These are phyloP conservation scores for Eidolon helvum DNA, from an alignment of 2,113 vertebrate genomes.

Conservation along the genomic window DNA sequence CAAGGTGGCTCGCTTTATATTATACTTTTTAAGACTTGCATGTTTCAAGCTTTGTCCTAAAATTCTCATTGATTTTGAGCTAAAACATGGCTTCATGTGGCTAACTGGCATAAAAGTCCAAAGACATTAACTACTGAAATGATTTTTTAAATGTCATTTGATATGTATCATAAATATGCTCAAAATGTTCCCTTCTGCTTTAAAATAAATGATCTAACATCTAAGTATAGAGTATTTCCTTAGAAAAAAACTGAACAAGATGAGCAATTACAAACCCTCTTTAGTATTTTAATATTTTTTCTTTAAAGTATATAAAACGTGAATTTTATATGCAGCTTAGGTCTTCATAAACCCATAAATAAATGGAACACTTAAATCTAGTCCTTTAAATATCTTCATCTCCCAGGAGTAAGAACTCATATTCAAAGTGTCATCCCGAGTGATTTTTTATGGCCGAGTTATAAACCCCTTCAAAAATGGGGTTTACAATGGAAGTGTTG, in stretches of 20 bases:
- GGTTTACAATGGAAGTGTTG: constrained; percentile 85
- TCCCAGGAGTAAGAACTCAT: constrained; percentile 67
- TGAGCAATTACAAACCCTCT: not conserved
- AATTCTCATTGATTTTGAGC: not conserved
- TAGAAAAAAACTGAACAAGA: not conserved
- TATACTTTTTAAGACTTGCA: not conserved
- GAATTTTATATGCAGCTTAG: not conserved
- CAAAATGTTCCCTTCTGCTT: not conserved
- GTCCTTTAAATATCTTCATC: constrained; percentile 66
- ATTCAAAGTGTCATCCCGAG: constrained; percentile 82
- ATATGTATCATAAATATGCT: not conserved
- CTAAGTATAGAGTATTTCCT: not conserved
- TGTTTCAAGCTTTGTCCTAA: not conserved
- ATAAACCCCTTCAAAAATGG: constrained; percentile 82
- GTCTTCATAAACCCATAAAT: constrained; percentile 9
- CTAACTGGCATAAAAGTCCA: not conserved
- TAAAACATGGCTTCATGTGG: not conserved
- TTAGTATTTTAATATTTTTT: constrained; percentile 9
- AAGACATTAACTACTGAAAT: not conserved
- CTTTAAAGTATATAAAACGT: constrained; percentile 8
- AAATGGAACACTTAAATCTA: constrained; percentile 26
- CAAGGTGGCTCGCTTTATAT: not conserved
- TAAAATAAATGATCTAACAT: not conserved
- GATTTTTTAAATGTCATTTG: not conserved
- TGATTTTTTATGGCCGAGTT: constrained; percentile 84